A percentile compares a stretch with the other conserved stretches of the same genome.
Evolutionary conservation across 2,888 invertebrate genomes (phyloP).

Genomic region (Diloba caeruleocephala): DNA sequence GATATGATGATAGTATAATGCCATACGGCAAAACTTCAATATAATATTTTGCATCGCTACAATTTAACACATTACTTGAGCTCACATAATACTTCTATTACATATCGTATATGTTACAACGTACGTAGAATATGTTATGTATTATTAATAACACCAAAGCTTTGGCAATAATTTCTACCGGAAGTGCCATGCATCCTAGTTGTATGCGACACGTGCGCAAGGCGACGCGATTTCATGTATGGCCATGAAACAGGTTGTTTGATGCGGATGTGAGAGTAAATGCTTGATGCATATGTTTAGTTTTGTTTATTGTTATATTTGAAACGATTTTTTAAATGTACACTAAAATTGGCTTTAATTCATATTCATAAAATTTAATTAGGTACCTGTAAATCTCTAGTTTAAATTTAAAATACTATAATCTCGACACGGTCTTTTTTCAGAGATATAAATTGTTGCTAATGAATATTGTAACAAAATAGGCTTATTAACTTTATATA

Average conservation of each 20-base stretch:
- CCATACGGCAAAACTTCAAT: neutral
- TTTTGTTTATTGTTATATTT: constrained; percentile 10
- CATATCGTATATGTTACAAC: constrained; percentile 25
- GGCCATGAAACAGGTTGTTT: constrained; percentile 58
- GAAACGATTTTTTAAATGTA: neutral
- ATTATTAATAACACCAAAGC: constrained; percentile 28
- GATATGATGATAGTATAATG: too few species aligned
- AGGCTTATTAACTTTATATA: too few species aligned
- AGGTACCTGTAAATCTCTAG: too few species aligned
- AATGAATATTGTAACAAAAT: too few species aligned
- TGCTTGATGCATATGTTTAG: constrained; percentile 12
- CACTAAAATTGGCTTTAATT: too few species aligned
- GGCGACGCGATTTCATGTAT: constrained; percentile 56
- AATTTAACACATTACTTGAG: constrained; percentile 49
- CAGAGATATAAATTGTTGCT: too few species aligned
- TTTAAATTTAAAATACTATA: too few species aligned
- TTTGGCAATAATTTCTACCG: constrained; percentile 69
- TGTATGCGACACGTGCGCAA: constrained; percentile 52
- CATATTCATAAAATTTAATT: too few species aligned
- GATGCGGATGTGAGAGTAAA: constrained; percentile 45
- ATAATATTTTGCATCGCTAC: constrained; percentile 4
- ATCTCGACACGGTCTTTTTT: too few species aligned
- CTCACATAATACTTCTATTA: constrained; percentile 26
- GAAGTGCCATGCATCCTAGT: constrained; percentile 61
- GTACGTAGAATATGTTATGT: constrained; percentile 30